A percentile compares a stretch with the other conserved stretches of the same genome.
phyloP scores from a whole-genome alignment of 2,113 vertebrate genomes.

The Donacobius atricapilla region DNA sequence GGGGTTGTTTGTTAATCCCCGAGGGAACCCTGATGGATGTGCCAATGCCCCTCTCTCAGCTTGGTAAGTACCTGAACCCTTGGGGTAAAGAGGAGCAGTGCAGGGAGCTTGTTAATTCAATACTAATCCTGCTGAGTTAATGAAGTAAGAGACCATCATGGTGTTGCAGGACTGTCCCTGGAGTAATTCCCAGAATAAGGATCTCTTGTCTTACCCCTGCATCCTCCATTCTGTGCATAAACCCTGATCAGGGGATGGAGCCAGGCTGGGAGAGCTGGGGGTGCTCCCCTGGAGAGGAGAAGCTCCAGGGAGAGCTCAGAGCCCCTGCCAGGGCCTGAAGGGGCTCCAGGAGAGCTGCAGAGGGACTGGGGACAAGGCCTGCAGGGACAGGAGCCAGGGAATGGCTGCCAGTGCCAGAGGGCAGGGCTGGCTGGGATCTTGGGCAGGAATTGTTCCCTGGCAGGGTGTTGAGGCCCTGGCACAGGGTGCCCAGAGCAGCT shows the following conservation, averaged over 20 bases:
- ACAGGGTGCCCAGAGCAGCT: neutral
- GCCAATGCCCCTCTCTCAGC: neutral
- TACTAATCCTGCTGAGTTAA: neutral
- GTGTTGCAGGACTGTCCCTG: neutral
- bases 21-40: neutral
- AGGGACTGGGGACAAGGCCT: neutral
- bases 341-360: neutral
- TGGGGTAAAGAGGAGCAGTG: neutral
- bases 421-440: rapidly evolving
- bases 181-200: neutral
- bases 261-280: neutral
- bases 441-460: neutral
- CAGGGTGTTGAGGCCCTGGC: neutral
- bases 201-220: neutral
- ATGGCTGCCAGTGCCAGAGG: neutral
- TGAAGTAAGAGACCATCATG: neutral
- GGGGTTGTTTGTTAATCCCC: neutral
- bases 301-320: neutral
- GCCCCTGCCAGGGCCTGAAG: neutral
- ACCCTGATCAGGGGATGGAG: neutral
- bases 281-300: neutral
- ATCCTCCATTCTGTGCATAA: neutral
- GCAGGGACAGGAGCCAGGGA: neutral
- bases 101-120: neutral
- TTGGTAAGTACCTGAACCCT: slow-evolving; percentile 21